Base-by-base conservation (phyloP, 30 jellyfish, hydroid and myxozoan genomes). In the Sanderia malayensis region DNA sequence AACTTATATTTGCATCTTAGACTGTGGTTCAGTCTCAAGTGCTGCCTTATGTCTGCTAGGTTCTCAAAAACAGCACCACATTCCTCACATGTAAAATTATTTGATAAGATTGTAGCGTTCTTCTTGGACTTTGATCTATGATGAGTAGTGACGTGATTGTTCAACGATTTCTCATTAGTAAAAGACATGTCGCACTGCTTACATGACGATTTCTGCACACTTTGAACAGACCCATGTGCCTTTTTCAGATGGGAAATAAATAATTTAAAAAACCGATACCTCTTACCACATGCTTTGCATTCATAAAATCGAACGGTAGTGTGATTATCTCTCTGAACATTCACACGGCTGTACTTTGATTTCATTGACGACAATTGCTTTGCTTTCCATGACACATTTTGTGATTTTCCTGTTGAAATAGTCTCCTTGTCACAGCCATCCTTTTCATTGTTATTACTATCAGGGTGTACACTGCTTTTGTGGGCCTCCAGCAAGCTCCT, bases 21-120 rank as follows among this genome's bases (percentile, higher is more conserved):
- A 33, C 68, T 31, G 59, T 76, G 88, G 9, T 26, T 76, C n/a
- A 18, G 47, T 17, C 19, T 44, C 60, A 76, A 31, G 24, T 76
- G 88, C 67, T 27, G 49, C 31, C 49, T 45, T 55, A 61, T 19
- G 18, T 64, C 33, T 18, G 58, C 46, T 13, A 60, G 46, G 27
- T 66, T 63, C 8, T 52, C 28, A 49, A 76, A 76, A 3, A 23
- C 3, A 4, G 25, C 64, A 4, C 24, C 27, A 49, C 64, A 49
- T 49, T 11, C 18, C 7, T 9, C 27, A 24, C 64, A 49, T 49
- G 8, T 49, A 24, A 4, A 49, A 19, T 9, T 49, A 2, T 49
- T 19, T n/a, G n/a, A n/a, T n/a, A n/a, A n/a, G n/a, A n/a, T n/a
- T n/a, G n/a, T n/a, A n/a, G n/a, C n/a, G n/a, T n/a, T n/a, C n/a